Evolutionary conservation across 2,113 vertebrate genomes (phyloP).

Genomic region (Heterotis niloticus): DNA sequence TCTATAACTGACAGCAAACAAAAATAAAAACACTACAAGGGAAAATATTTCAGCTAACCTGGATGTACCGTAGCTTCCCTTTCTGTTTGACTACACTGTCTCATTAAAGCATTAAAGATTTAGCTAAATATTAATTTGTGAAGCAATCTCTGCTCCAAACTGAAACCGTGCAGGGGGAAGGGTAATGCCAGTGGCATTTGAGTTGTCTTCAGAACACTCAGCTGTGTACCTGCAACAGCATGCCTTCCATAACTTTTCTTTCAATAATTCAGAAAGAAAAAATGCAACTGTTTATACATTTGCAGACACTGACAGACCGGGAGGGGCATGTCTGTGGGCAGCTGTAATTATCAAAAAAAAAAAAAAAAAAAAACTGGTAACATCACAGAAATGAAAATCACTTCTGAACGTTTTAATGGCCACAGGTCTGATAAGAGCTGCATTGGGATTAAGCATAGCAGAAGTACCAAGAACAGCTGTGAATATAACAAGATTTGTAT

Average conservation of each 20-base stretch:
- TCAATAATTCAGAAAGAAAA: neutral
- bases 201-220: neutral
- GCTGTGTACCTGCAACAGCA: constrained; percentile 13
- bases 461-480: neutral
- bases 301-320: neutral
- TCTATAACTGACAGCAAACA: too few species aligned
- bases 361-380: neutral
- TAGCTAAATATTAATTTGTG: too few species aligned
- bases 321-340: neutral
- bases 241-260: neutral
- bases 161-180: too few species aligned
- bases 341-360: neutral
- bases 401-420: neutral
- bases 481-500: neutral
- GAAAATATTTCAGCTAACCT: too few species aligned
- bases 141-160: too few species aligned
- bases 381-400: neutral
- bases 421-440: neutral
- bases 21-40: too few species aligned
- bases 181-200: neutral
- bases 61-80: too few species aligned
- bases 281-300: neutral
- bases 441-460: neutral
- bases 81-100: too few species aligned
- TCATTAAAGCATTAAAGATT: too few species aligned